Conservation (phyloP, 1,140 invertebrate genomes). For the Drosophila equinoxialis region DNA sequence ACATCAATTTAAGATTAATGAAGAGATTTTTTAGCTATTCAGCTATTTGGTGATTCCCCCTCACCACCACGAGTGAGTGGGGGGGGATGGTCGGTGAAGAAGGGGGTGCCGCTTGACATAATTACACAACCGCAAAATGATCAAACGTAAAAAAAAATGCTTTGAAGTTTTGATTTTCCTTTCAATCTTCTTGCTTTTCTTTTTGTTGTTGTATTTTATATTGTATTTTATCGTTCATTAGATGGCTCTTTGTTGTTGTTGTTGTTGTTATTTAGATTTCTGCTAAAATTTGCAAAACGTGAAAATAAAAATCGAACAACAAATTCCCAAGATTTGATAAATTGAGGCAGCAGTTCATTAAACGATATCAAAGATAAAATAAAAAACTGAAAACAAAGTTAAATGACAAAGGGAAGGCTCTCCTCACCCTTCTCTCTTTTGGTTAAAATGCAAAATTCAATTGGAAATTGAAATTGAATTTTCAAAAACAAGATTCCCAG, state of each 20-base stretch:
- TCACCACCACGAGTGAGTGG: too few relatives aligned
- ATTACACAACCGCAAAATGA: slow-evolving; percentile 2
- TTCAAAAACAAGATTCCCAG: slow-evolving; percentile 12
- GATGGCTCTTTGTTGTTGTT: slow-evolving; percentile 14
- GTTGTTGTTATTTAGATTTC: slow-evolving; percentile 54
- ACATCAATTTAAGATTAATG: slow-evolving; percentile 10
- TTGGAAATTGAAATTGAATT: slow-evolving; percentile 79
- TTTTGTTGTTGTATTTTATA: not conserved
- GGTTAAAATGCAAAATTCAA: slow-evolving; percentile 67
- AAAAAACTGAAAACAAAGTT: slow-evolving; percentile 43
- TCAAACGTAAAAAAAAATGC: not conserved
- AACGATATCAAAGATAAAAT: slow-evolving; percentile 68
- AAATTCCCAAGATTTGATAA: slow-evolving; percentile 71
- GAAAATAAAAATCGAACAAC: not conserved
- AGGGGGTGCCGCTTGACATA: not conserved
- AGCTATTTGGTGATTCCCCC: slow-evolving; percentile 1
- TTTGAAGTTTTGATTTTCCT: slow-evolving; percentile 13
- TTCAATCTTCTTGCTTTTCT: not conserved
- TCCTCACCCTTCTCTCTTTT: not conserved
- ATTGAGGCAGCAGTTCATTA: slow-evolving; percentile 67
- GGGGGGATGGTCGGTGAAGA: too few relatives aligned
- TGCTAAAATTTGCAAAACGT: slow-evolving; percentile 66
- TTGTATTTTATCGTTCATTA: slow-evolving; percentile 36
- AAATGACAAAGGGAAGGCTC: slow-evolving; percentile 67
- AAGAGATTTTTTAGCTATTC: slow-evolving; percentile 7